A percentile compares a stretch with the other conserved stretches of the same genome.
These are phyloP conservation scores for Mythimna impura DNA, from an alignment of 2,888 invertebrate genomes.

Conservation along the genomic window DNA sequence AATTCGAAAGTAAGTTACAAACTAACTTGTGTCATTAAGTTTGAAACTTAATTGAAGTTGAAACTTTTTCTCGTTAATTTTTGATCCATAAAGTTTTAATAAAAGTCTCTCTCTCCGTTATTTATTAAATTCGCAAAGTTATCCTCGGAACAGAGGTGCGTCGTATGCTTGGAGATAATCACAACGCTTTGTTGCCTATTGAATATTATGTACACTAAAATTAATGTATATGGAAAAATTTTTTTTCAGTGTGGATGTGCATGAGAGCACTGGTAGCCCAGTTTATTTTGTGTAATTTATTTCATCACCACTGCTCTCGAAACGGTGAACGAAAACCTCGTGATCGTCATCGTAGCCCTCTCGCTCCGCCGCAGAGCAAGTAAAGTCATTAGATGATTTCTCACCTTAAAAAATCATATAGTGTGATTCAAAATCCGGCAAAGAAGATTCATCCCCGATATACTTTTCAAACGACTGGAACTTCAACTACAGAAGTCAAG, in stretches of 20 bases:
- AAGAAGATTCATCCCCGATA: background rate
- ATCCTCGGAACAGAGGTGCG: background rate
- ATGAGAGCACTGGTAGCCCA: too few relatives aligned
- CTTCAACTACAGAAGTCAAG: background rate
- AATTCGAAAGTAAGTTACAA: slow-evolving; percentile 31
- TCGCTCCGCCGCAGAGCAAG: too few relatives aligned
- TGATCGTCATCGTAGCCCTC: too few relatives aligned
- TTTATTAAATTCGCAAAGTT: slow-evolving; percentile 34
- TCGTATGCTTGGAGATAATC: background rate
- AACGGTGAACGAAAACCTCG: too few relatives aligned
- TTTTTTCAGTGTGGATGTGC: too few relatives aligned
- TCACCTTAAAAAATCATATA: too few relatives aligned
- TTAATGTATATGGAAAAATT: too few relatives aligned
- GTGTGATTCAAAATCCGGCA: too few relatives aligned
- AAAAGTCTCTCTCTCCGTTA: slow-evolving; percentile 28
- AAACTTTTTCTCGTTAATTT: slow-evolving; percentile 14
- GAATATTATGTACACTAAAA: background rate
- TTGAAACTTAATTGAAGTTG: slow-evolving; percentile 37
- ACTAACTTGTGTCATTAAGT: slow-evolving; percentile 24
- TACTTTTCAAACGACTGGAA: background rate
- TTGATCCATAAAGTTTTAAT: slow-evolving; percentile 24
- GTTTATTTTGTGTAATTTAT: too few relatives aligned
- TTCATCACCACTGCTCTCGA: too few relatives aligned
- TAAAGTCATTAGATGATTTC: too few relatives aligned
- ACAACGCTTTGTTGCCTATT: background rate